Evolutionary conservation across 2,888 invertebrate genomes (phyloP).

Genomic region (Himalopsyche kuldschensis): DNA sequence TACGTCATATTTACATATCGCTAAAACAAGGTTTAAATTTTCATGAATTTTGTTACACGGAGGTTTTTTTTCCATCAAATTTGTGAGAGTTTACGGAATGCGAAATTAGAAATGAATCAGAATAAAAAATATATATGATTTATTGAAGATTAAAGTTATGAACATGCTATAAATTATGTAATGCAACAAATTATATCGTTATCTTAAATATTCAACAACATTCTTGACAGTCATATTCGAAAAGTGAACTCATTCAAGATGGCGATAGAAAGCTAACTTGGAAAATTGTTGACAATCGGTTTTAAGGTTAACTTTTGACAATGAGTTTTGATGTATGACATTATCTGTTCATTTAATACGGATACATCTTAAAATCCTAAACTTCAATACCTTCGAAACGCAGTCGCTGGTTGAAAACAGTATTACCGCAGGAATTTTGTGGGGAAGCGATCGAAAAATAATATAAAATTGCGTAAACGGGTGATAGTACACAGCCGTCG

Average conservation of each 20-base stretch:
- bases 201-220: not conserved
- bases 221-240: not conserved
- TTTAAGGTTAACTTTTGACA: not conserved
- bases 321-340: slow-evolving; percentile 1
- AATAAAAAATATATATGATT: not conserved
- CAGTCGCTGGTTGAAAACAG: not conserved
- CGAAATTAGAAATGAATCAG: too few relatives aligned
- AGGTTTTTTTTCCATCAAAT: not conserved
- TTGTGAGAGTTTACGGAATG: too few relatives aligned
- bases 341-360: not conserved
- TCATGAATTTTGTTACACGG: not conserved
- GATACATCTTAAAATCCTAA: not conserved
- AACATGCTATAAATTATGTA: too few relatives aligned
- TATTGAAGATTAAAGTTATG: not conserved
- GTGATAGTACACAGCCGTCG: not conserved
- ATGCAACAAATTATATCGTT: not conserved
- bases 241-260: slow-evolving; percentile 1
- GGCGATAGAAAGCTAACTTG: slow-evolving; percentile 1
- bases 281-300: not conserved
- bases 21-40: not conserved
- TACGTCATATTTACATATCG: not conserved
- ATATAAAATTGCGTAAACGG: not conserved
- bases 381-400: not conserved
- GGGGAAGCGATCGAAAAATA: not conserved
- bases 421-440: not conserved